Percentiles rank a stretch among this genome's conserved stretches.
Conservation (phyloP, 2,888 invertebrate genomes). For the Chrysina gloriosa region DNA sequence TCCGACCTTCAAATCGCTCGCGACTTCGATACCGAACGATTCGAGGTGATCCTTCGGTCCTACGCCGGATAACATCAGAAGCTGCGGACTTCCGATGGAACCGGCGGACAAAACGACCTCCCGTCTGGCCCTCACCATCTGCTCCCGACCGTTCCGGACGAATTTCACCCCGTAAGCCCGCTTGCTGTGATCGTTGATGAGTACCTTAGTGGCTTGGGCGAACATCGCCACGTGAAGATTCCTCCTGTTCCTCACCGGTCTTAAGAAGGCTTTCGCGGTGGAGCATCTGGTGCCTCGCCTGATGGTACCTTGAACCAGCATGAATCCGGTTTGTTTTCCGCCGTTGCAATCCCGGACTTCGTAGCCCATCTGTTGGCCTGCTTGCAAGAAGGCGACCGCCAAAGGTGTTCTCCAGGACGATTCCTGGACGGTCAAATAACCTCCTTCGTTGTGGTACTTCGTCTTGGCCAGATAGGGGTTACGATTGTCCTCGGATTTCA, state of each 20-base stretch:
- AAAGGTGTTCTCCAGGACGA: constrained; percentile 86
- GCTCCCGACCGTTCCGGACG: constrained; percentile 72
- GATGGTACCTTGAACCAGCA: constrained; percentile 83
- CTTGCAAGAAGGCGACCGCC: constrained; percentile 85
- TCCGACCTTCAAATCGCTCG: constrained; percentile 80
- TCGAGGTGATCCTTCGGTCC: constrained; percentile 82
- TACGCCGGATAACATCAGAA: constrained; percentile 92
- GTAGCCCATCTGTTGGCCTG: constrained; percentile 81
- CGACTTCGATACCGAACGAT: constrained; percentile 77
- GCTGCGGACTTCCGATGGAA: constrained; percentile 87
- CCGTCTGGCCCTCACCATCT: constrained; percentile 77
- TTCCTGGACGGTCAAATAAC: constrained; percentile 86
- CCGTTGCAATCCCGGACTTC: constrained; percentile 85
- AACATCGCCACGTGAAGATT: constrained; percentile 85
- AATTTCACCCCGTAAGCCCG: constrained; percentile 84
- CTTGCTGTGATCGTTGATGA: constrained; percentile 75
- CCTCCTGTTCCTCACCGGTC: constrained; percentile 80
- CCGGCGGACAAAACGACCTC: constrained; percentile 91
- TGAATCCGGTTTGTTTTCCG: constrained; percentile 85
- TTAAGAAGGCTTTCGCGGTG: constrained; percentile 87
- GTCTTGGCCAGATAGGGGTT: constrained; percentile 83
- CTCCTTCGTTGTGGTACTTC: constrained; percentile 81
- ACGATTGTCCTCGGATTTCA: constrained; percentile 89
- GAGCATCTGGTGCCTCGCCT: constrained; percentile 87
- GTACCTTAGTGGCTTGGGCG: constrained; percentile 76